Conservation (phyloP, 2,113 vertebrate genomes). For the Phoxinus phoxinus region DNA sequence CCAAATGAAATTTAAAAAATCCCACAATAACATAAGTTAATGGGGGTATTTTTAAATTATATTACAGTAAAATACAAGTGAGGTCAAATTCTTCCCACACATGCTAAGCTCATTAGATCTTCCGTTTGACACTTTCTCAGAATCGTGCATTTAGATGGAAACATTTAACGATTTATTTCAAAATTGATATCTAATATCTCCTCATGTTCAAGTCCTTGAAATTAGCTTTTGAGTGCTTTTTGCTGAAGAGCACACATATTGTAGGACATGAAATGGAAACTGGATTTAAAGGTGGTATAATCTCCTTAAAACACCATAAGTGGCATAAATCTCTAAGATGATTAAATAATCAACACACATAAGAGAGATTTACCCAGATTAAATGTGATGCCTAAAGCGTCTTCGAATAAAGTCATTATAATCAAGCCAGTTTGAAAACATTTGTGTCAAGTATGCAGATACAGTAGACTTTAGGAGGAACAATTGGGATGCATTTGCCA, state of each 20-base stretch:
- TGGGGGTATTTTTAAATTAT: background rate
- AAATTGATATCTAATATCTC: background rate
- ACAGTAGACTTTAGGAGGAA: background rate
- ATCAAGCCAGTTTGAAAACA: background rate
- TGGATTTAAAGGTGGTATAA: background rate
- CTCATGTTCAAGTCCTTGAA: background rate
- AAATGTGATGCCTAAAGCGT: background rate
- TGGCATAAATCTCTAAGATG: slow-evolving; percentile 1
- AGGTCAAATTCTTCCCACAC: background rate
- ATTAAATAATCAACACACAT: background rate
- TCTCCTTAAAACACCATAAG: background rate
- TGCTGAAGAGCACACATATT: background rate
- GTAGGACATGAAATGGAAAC: background rate
- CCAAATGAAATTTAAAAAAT: too few relatives aligned
- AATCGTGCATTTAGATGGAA: background rate
- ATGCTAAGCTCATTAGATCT: background rate
- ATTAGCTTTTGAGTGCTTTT: background rate
- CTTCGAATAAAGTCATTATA: background rate
- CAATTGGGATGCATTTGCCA: too few relatives aligned
- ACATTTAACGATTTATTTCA: background rate
- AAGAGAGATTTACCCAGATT: background rate
- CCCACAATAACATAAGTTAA: background rate
- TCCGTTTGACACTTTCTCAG: background rate
- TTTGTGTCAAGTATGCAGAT: background rate
- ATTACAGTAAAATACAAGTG: background rate